Conservation (phyloP, 2,113 vertebrate species). For the Saguinus imperator region DNA sequence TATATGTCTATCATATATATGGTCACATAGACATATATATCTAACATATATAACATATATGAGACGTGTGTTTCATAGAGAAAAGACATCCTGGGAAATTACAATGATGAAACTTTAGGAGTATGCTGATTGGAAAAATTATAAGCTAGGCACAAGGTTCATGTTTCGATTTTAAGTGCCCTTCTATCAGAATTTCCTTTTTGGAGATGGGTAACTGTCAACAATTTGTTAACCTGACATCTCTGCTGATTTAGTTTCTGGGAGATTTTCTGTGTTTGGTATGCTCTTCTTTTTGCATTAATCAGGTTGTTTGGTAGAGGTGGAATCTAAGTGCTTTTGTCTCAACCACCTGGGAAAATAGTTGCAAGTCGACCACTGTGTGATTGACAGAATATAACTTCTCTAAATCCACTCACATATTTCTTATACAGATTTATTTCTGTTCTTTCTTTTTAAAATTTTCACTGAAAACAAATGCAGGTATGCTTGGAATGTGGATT, state of each 20-base stretch:
- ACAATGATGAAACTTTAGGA: neutral
- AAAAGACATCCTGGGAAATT: neutral
- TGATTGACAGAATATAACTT: neutral
- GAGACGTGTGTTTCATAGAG: neutral
- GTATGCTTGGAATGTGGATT: neutral
- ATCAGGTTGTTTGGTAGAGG: neutral
- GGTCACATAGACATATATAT: too few species aligned
- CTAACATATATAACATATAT: too few species aligned
- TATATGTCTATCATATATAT: too few species aligned
- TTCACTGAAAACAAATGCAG: too few species aligned
- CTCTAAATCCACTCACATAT: neutral
- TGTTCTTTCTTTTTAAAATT: neutral
- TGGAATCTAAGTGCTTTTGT: neutral
- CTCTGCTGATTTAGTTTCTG: neutral
- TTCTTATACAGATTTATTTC: neutral
- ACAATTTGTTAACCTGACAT: neutral
- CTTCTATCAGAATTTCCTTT: slow-evolving; percentile 54
- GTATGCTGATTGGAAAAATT: neutral
- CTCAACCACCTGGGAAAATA: neutral
- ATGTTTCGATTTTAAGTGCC: slow-evolving; percentile 43
- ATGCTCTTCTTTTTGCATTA: neutral
- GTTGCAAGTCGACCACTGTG: neutral
- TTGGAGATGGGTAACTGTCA: slow-evolving; percentile 37
- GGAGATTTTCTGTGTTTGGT: neutral
- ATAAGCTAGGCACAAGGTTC: neutral